Percentiles rank a stretch among this genome's conserved stretches.
Conservation (phyloP, 2,113 vertebrate genomes). For the Thinocorus orbignyianus region DNA sequence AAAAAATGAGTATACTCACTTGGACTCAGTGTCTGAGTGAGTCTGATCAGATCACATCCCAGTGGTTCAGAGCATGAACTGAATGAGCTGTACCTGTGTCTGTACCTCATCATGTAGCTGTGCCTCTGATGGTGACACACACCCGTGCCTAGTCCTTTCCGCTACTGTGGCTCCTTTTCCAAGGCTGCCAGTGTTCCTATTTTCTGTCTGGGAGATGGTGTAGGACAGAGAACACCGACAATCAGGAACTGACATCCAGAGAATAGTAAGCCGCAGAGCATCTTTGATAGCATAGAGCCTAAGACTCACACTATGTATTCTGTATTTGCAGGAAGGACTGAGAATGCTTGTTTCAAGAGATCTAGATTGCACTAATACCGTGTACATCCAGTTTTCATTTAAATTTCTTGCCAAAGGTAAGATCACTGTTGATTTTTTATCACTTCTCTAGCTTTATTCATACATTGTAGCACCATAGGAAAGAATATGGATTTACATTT, state of each 20-base stretch:
- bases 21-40: neutral
- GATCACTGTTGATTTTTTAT: neutral
- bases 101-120: neutral
- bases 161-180: neutral
- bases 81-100: neutral
- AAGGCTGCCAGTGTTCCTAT: neutral
- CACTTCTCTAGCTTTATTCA: neutral
- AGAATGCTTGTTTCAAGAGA: slow-evolving; percentile 94
- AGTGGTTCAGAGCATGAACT: neutral
- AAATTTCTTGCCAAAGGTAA: slow-evolving; percentile 97
- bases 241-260: neutral
- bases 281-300: neutral
- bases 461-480: neutral
- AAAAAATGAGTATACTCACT: neutral
- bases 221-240: neutral
- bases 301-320: neutral
- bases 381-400: slow-evolving; percentile 96
- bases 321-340: slow-evolving; percentile 87
- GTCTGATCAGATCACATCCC: neutral
- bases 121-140: neutral
- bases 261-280: neutral
- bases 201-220: neutral
- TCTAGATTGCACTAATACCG: slow-evolving; percentile 89
- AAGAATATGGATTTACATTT: neutral
- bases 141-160: neutral